These are phyloP conservation scores for Myrmecophaga tridactyla DNA, from an alignment of 2,113 vertebrate genomes.

Conservation along the genomic window DNA sequence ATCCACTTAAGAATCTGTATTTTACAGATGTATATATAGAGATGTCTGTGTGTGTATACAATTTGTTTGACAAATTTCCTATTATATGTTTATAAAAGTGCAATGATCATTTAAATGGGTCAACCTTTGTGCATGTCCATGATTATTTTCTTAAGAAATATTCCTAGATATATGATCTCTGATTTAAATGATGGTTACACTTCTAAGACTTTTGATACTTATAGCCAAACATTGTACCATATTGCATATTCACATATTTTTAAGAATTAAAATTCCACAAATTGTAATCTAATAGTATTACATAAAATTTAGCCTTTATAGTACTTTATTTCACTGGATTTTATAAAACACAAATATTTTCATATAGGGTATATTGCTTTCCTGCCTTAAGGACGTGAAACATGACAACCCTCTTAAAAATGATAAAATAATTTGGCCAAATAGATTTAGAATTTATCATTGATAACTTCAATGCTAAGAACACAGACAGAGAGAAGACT, in stretches of 20 bases:
- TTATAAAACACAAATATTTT: not conserved
- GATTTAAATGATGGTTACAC: not conserved
- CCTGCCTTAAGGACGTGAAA: not conserved
- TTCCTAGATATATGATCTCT: not conserved
- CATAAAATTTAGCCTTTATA: not conserved
- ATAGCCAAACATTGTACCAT: not conserved
- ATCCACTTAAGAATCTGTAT: not conserved
- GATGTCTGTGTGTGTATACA: no score
- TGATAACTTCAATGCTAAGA: not conserved
- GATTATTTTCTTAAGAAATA: conserved; percentile 9
- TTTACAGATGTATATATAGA: not conserved
- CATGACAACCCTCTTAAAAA: not conserved
- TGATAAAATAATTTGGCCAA: not conserved
- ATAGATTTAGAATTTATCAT: not conserved
- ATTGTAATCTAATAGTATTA: not conserved
- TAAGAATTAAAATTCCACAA: not conserved
- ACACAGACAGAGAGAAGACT: not conserved
- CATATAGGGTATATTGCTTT: not conserved
- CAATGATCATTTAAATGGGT: not conserved
- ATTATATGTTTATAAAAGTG: not conserved
- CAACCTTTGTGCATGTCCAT: not conserved
- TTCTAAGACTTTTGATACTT: not conserved
- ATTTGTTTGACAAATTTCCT: not conserved
- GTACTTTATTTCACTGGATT: not conserved
- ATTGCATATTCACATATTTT: not conserved